Conservation (phyloP, 1,140 invertebrate species). For the Riptortus pedestris region DNA sequence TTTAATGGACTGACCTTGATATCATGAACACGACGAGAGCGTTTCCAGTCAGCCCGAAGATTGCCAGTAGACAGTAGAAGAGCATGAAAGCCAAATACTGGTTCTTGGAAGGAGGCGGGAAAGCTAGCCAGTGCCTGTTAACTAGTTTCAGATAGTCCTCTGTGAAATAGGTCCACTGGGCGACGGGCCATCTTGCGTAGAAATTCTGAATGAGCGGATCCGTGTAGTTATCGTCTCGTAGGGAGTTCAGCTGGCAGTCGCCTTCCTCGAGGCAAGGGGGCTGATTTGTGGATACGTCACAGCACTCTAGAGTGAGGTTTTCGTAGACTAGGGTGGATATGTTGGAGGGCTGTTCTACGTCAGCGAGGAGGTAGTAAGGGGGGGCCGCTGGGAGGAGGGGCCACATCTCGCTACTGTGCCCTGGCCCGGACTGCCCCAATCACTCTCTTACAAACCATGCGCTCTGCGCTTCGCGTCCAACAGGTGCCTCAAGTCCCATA, state of each 20-base stretch:
- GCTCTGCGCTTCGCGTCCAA: no score
- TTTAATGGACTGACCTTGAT: constrained; percentile 46
- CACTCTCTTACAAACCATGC: no score
- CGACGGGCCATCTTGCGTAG: constrained; percentile 38
- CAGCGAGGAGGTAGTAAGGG: no score
- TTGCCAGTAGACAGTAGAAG: constrained; percentile 48
- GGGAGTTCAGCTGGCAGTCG: background rate
- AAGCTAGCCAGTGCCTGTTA: constrained; percentile 55
- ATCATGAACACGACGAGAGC: constrained; percentile 53
- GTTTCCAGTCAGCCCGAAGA: constrained; percentile 52
- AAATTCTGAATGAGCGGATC: constrained; percentile 5
- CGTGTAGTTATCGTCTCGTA: background rate
- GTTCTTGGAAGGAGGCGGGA: constrained; percentile 43
- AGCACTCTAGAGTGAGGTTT: no score
- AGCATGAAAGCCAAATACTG: constrained; percentile 46
- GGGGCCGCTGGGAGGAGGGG: no score
- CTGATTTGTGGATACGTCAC: no score
- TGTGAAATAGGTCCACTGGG: constrained; percentile 45
- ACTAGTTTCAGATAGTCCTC: constrained; percentile 47
- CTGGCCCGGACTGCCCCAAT: no score
- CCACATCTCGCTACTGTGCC: no score
- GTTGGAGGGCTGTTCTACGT: no score
- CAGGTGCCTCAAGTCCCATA: no score
- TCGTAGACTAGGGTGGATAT: no score
- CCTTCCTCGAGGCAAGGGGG: background rate